Percentiles rank a stretch among this genome's conserved stretches.
Evolutionary conservation across 2,113 vertebrate species (phyloP).

Genomic region (Hemibagrus wyckioides): DNA sequence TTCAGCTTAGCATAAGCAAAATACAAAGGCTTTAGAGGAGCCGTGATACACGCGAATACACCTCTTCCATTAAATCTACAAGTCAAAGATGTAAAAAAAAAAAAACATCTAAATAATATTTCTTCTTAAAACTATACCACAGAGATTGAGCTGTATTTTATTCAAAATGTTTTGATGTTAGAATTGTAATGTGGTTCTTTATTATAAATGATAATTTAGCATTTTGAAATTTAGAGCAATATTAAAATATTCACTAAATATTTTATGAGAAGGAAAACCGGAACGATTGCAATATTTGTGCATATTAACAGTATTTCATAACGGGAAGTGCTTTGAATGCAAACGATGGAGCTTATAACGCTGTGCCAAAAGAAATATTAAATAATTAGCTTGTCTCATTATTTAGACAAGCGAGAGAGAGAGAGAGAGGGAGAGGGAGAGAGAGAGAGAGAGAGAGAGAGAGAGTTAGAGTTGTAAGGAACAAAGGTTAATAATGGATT

Average conservation of each 20-base stretch:
- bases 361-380: background rate
- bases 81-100: background rate
- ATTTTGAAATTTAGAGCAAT: background rate
- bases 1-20: background rate
- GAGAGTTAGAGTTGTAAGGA: constrained; percentile 51
- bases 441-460: constrained; percentile 56
- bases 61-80: background rate
- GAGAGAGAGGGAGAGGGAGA: constrained; percentile 47
- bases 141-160: background rate
- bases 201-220: background rate
- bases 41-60: background rate
- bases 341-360: background rate
- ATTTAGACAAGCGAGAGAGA: constrained; percentile 18
- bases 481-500: constrained; percentile 73
- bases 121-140: background rate
- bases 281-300: background rate
- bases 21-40: background rate
- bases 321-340: background rate
- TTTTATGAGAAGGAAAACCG: background rate
- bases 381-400: background rate
- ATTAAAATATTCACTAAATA: background rate
- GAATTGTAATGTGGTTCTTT: background rate
- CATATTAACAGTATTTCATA: background rate
- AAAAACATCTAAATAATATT: background rate
- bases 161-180: background rate